phyloP scores from a whole-genome alignment of 2,797 vertebrate genomes.

The Linurgus olivaceus region DNA sequence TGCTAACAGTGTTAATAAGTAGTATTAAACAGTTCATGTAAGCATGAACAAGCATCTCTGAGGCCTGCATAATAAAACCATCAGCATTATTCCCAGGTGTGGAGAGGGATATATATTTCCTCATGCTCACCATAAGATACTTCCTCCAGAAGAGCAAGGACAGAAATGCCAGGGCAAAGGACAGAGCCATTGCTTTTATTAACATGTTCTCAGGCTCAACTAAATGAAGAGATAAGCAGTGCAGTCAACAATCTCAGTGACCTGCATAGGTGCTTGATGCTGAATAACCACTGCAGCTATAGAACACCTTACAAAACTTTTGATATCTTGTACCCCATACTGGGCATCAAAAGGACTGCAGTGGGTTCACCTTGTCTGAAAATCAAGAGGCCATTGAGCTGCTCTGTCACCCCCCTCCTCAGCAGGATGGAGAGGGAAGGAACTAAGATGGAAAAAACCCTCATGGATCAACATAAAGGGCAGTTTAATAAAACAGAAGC shows the following conservation, averaged over 20 bases:
- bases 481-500: background rate
- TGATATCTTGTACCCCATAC: background rate
- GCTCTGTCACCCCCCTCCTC: background rate
- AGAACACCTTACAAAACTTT: background rate
- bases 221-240: background rate
- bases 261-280: accelerated
- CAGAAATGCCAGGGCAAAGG: background rate
- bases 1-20: background rate
- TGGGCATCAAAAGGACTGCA: background rate
- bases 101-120: background rate
- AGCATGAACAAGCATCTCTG: background rate
- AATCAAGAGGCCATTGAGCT: background rate
- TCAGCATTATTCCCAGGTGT: background rate
- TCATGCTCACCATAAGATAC: background rate
- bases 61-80: background rate
- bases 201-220: background rate
- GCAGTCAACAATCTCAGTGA: background rate
- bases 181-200: background rate
- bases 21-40: background rate
- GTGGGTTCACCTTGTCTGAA: background rate
- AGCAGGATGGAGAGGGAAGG: background rate
- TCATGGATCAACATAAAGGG: background rate
- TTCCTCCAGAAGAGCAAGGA: background rate
- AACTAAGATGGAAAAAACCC: background rate
- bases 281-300: background rate